Evolutionary conservation across 2,888 invertebrate species (phyloP).

Genomic region (Xanthia togata): DNA sequence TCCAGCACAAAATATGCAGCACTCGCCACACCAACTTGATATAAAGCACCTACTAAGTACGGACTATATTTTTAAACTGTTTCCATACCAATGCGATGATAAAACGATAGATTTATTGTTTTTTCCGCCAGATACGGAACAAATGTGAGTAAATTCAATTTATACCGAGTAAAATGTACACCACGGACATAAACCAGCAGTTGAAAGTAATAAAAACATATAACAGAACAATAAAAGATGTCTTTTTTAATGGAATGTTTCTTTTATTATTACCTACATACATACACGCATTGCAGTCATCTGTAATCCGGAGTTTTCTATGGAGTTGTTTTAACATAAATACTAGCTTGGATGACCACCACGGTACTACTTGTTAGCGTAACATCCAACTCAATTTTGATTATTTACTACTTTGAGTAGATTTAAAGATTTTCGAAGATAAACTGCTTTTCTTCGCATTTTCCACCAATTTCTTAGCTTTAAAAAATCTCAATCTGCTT

Average conservation of each 20-base stretch:
- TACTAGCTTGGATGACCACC: background rate
- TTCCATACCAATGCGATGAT: constrained; percentile 28
- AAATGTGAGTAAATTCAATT: constrained; percentile 59
- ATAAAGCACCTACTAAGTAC: background rate
- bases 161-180: constrained; percentile 45
- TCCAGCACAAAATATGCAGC: constrained; percentile 3
- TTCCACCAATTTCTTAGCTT: background rate
- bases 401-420: background rate
- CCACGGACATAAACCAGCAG: constrained; percentile 49
- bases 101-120: constrained; percentile 45
- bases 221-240: constrained; percentile 65
- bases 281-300: constrained; percentile 50
- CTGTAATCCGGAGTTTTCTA: background rate
- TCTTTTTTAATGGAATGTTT: constrained; percentile 73
- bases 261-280: constrained; percentile 70
- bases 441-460: background rate
- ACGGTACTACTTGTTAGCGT: background rate
- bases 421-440: background rate
- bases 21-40: background rate
- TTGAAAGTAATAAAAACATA: constrained; percentile 62
- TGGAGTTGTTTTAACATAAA: background rate
- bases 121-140: constrained; percentile 35
- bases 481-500: background rate
- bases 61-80: constrained; percentile 16
- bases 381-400: background rate